Base-by-base conservation (phyloP, 2,113 vertebrate species). In the Mastomys coucha region DNA sequence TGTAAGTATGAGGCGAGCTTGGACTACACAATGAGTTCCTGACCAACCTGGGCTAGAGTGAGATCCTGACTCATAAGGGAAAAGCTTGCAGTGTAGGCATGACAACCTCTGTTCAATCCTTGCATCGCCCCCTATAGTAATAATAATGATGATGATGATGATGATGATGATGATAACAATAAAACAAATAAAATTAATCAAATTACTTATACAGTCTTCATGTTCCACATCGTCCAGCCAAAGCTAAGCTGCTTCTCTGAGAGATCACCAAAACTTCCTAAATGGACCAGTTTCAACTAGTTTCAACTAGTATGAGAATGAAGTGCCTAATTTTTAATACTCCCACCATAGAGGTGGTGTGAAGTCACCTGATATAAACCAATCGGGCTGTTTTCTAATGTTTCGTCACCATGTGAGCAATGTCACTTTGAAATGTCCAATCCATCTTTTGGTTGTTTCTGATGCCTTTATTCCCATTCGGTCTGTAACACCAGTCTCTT, bases 41-140 rank as follows among this genome's bases (percentile, higher is more conserved):
- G 39, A 42, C n/a, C 81, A 65, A 65, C n/a, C 58, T 63, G 24
- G 14, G n/a, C 58, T 42, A 85, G 4, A 63, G 26, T 85, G 81
- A 85, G 58, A 65, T 24, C 24, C 39, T 85, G 3, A 17, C 7
- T 85, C 58, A 65, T 31, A 85, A 85, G 17, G 7, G 17, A 85
- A 24, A 36, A 60, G 24, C 58, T 65, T 85, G n/a, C 2, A 6
- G 26, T 42, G 24, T 42, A 77, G 28, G 26, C 45, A 10, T 49
- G 26, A 51, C 24, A 63, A 65, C 22, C 58, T 63, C 24, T 14
- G 36, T 45, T 85, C 14, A 31, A 45, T 31, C 58, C 39, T n/a
- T 45, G 0, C 0, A 24, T 85, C 1, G 20, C 9, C n/a, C 39
- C 5, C 51, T 3, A 1, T 22, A 12, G 24, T 20, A 26, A n/a